phyloP scores from a whole-genome alignment of 2,113 vertebrate genomes.

The Dicaeum eximium region DNA sequence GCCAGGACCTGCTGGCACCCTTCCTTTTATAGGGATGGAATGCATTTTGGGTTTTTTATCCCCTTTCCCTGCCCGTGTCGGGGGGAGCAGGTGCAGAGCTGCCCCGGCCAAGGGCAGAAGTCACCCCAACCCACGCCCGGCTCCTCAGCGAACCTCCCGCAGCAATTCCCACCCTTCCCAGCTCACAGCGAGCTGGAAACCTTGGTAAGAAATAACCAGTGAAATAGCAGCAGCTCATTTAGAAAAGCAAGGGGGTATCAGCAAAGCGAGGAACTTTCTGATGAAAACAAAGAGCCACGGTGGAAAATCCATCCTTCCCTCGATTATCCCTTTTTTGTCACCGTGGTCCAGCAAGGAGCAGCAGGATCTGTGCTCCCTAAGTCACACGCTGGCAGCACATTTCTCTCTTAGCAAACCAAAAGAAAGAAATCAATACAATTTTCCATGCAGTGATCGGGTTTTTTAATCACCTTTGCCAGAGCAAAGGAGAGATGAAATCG shows the following conservation, averaged over 20 bases:
- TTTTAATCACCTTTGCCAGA: neutral
- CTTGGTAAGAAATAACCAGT: neutral
- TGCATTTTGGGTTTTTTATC: constrained; percentile 19
- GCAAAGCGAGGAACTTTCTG: neutral
- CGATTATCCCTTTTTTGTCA: neutral
- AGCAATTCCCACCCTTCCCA: neutral
- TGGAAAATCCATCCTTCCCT: neutral
- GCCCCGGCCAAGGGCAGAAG: neutral
- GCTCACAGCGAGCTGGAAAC: neutral
- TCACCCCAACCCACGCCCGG: neutral
- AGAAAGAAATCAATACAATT: constrained; percentile 17
- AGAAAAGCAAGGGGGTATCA: neutral
- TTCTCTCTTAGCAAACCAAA: neutral
- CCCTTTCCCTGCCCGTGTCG: constrained; percentile 16
- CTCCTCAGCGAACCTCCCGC: neutral
- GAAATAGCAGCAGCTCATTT: rapidly evolving
- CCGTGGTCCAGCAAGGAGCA: neutral
- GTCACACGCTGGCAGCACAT: neutral
- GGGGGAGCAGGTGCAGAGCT: neutral
- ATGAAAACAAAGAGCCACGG: rapidly evolving
- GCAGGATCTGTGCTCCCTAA: neutral
- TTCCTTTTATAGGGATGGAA: constrained; percentile 66
- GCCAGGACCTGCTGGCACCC: neutral
- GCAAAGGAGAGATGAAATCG: neutral
- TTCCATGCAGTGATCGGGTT: neutral